phyloP scores from a whole-genome alignment of 2,113 vertebrate species.

The Diphyllodes magnificus region DNA sequence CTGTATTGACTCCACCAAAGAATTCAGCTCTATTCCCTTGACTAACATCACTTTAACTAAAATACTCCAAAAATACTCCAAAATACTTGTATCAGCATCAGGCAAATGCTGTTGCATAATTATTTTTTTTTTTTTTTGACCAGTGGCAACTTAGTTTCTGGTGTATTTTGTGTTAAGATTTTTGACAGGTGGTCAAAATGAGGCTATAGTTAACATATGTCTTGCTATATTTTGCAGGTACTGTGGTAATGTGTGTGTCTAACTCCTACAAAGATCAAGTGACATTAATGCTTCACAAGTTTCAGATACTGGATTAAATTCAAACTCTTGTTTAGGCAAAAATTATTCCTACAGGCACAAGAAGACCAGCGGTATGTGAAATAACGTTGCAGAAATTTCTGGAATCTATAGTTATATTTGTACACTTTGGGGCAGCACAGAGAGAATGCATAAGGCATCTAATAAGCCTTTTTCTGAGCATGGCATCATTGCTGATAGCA shows the following conservation, averaged over 20 bases:
- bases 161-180: not conserved
- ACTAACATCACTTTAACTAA: not conserved
- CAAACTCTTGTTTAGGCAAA: not conserved
- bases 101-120: not conserved
- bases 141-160: not conserved
- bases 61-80: not conserved
- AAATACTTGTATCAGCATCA: not conserved
- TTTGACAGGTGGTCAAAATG: constrained; percentile 39
- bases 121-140: not conserved
- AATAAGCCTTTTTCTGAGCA: not conserved
- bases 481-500: not conserved
- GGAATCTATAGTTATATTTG: not conserved
- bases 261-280: constrained; percentile 47
- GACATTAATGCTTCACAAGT: not conserved
- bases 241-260: not conserved
- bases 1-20: not conserved
- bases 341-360: not conserved
- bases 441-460: not conserved
- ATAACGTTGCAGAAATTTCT: not conserved
- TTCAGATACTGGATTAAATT: constrained; percentile 1
- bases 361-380: not conserved
- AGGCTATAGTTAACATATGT: constrained; percentile 26
- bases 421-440: not conserved
- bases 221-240: constrained; percentile 47
- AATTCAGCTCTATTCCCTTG: not conserved